These are phyloP conservation scores for Euwallacea fornicatus DNA, from an alignment of 1,140 invertebrate genomes.

Conservation along the genomic window DNA sequence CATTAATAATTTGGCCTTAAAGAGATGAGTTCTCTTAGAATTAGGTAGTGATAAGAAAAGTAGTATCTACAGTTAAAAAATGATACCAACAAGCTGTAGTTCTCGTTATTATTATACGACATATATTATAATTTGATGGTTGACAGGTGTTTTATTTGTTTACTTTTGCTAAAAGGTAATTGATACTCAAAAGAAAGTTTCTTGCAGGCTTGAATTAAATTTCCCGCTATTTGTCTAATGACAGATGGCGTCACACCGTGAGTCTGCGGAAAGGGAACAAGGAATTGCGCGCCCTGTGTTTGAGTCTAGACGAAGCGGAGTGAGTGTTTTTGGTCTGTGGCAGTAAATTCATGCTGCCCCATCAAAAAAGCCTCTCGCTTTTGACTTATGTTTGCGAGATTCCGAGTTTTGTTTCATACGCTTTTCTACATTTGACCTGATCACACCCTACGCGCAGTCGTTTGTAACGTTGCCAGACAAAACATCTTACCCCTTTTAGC, in stretches of 20 bases:
- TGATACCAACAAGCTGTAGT: no score
- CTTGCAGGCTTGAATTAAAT: background rate
- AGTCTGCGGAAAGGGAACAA: background rate
- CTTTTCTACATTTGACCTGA: conserved; percentile 45
- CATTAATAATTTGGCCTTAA: no score
- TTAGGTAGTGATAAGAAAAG: no score
- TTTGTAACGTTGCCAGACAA: conserved; percentile 27
- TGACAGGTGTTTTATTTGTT: no score
- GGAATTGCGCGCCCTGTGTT: background rate
- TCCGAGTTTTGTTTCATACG: conserved; percentile 47
- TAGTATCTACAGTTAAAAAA: no score
- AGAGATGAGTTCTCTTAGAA: no score
- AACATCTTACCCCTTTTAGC: no score
- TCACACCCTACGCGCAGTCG: conserved; percentile 44
- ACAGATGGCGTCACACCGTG: background rate
- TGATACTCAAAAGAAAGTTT: no score
- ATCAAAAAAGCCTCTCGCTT: conserved; percentile 11
- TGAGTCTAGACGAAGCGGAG: conserved; percentile 14
- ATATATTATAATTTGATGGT: no score
- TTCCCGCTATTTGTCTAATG: conserved; percentile 19
- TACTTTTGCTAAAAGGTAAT: no score
- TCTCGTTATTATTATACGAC: no score
- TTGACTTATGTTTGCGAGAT: conserved; percentile 42
- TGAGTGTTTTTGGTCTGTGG: conserved; percentile 26
- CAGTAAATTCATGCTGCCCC: background rate